Percentiles rank a stretch among this genome's conserved stretches.
Evolutionary conservation across 2,113 vertebrate genomes (phyloP).

Genomic region (Eleginops maclovinus): DNA sequence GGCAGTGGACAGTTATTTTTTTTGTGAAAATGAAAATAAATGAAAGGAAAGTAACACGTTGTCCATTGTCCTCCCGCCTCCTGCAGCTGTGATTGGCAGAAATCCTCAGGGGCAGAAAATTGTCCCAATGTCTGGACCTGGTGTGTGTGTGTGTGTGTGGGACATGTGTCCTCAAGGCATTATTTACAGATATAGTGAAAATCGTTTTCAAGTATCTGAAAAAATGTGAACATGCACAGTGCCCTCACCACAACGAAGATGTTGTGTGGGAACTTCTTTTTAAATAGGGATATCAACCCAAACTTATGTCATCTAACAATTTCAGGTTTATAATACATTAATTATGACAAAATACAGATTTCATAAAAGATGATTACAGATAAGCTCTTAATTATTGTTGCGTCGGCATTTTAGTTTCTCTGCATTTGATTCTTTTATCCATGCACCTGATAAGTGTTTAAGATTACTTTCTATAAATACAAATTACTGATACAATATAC

Average conservation of each 20-base stretch:
- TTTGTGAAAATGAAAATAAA: slow-evolving; percentile 53
- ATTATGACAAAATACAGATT: no score
- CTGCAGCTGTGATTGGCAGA: slow-evolving; percentile 66
- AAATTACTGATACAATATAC: not conserved
- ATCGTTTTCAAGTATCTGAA: slow-evolving; percentile 19
- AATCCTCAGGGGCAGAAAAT: slow-evolving; percentile 65
- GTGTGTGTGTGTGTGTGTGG: slow-evolving; percentile 20
- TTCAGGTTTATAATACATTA: not conserved
- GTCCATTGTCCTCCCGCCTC: slow-evolving; percentile 43
- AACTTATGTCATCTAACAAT: not conserved
- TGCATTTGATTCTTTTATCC: no score
- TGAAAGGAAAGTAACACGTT: slow-evolving; percentile 47
- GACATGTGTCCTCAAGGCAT: slow-evolving; percentile 66
- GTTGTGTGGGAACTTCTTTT: not conserved
- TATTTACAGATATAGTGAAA: slow-evolving; percentile 49
- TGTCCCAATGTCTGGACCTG: slow-evolving; percentile 23
- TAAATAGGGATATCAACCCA: not conserved
- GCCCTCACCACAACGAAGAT: not conserved
- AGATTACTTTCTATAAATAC: no score
- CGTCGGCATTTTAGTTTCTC: no score
- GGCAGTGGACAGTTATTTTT: slow-evolving; percentile 49
- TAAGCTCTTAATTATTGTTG: no score
- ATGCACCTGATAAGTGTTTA: no score
- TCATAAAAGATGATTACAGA: no score
- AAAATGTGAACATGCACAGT: not conserved